Base-by-base conservation (phyloP, 2,797 vertebrate species). In the Falco columbarius region DNA sequence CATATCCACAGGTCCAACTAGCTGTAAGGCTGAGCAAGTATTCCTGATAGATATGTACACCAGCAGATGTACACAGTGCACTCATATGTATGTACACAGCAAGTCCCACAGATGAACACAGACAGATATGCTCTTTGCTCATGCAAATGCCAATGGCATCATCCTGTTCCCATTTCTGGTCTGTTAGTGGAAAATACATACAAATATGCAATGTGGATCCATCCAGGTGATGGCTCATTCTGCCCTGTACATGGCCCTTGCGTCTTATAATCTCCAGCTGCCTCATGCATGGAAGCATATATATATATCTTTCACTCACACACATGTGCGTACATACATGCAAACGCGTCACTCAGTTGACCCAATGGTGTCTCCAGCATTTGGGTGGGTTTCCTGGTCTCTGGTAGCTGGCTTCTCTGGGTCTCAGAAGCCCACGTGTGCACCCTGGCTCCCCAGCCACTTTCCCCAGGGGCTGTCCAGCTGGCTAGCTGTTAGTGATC, bases 1-100 rank as follows among this genome's bases (percentile, higher is more conserved):
- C 12, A 30, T 36, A 11, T 20, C 9, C 12, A 5, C 5, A 38
- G 26, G 15, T 18, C 29, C 19, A 38, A 4, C 7, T 23, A 55
- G 24, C 34, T 2, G 3, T 14, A 47, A 24, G 21, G 23, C 51
- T 81, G 12, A 26, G 46, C 5, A 1, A 4, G 8, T 61, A 29
- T 26, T 67, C 36, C 44, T 24, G 51, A 20, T 1, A 55, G 26
- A 14, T 29, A 21, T 26, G 30, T 36, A 6, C 6, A 5, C n/a
- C 71, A 40, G 27, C 18, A 49, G 1, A 0, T 0, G 0, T 24
- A 24, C 16, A 68, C 10, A 42, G 7, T 27, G n/a, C 12, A 47
- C 46, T 27, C 11, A 5, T 26, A 29, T 1, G 2, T 40, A 56
- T 8, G 18, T 16, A 59, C 36, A 8, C 9, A n/a, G 17, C 13